Conservation (phyloP, 2,113 vertebrate species). For the Phodopus roborovskii region DNA sequence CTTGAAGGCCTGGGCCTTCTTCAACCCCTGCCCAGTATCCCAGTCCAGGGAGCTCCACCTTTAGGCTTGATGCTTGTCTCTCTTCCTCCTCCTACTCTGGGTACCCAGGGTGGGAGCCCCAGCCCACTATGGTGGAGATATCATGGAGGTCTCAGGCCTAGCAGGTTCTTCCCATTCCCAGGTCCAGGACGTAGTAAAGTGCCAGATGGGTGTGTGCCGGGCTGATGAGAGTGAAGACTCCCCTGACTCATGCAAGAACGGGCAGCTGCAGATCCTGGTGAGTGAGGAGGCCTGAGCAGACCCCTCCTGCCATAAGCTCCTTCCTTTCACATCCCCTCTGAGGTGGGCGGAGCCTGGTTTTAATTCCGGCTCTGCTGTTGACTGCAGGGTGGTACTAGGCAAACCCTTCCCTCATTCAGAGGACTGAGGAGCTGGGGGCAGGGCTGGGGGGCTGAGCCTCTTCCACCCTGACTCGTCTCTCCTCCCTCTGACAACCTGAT, state of each 20-base stretch:
- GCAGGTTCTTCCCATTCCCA: constrained; percentile 75
- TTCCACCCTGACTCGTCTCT: constrained; percentile 70
- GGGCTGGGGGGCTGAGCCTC: neutral
- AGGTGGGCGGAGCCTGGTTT: neutral
- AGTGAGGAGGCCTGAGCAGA: constrained; percentile 79
- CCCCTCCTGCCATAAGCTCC: neutral
- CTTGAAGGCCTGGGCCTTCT: constrained; percentile 88
- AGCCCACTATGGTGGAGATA: neutral
- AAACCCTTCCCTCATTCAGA: neutral
- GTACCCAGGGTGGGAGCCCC: constrained; percentile 16
- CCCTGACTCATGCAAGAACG: constrained; percentile 98
- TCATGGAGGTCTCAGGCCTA: neutral
- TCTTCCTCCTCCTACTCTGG: neutral
- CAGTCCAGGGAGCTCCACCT: neutral
- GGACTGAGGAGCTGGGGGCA: neutral
- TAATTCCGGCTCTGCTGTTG: neutral
- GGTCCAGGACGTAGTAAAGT: constrained; percentile 98
- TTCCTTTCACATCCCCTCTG: neutral
- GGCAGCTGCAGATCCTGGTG: constrained; percentile 99
- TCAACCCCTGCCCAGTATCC: neutral
- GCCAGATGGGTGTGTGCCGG: constrained; percentile 96
- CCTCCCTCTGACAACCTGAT: constrained; percentile 64
- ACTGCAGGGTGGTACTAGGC: neutral
- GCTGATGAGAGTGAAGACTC: constrained; percentile 98
- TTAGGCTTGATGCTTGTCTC: neutral